Base-by-base conservation (phyloP, 53 echinoderm and acorn worm genomes). In the Patiria pectinifera region DNA sequence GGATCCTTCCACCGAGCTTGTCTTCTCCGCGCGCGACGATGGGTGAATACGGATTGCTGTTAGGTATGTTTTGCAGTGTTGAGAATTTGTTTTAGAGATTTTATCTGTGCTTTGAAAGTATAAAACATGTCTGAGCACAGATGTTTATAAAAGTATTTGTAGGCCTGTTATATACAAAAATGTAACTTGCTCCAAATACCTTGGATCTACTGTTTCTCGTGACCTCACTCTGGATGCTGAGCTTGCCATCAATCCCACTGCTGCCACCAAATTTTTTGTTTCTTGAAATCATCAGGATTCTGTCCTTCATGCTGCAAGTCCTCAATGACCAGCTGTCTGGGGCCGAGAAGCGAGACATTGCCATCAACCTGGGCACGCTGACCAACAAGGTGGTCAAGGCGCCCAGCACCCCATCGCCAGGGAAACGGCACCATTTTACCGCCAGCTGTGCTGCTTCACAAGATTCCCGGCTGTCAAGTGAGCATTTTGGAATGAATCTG, bases 401-500 rank as follows among this genome's bases (percentile, higher is more conserved):
- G 86, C 92, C 4, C 94, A 92, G 10, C 93, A 95, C 22, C 94
- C 96, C 6, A 91, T 98, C 43, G 93, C 94, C 24, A 89, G 94
- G 21, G 95, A 96, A 62, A 96, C 44, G 98, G 98, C 16, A 86
- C 94, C 62, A 96, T 98, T 43, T 87, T 98, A 48, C 98, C 98
- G 2, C n/a, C n/a, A n/a, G 91, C 96, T 4, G 98, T 98, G 8
- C 95, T 96, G 25, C n/a, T 95, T 98, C 85, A 95, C 92, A 35
- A 93, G 85, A 84, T 96, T 98, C 60, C 98, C 98, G 43, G 84
- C 93, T 61, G 93, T 98, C 47, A 98, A 94, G 98, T 98, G 69
- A 94, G 96, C 94, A 74, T 74, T 0, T 4, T n/a, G 15, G 3
- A 24, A n/a, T 74, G 19, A n/a, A n/a, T 8, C 53, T 53, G 8